Percentiles rank a stretch among this genome's conserved stretches.
These are phyloP conservation scores for Cyclina sinensis DNA, from an alignment of 1,140 invertebrate species.

Conservation along the genomic window DNA sequence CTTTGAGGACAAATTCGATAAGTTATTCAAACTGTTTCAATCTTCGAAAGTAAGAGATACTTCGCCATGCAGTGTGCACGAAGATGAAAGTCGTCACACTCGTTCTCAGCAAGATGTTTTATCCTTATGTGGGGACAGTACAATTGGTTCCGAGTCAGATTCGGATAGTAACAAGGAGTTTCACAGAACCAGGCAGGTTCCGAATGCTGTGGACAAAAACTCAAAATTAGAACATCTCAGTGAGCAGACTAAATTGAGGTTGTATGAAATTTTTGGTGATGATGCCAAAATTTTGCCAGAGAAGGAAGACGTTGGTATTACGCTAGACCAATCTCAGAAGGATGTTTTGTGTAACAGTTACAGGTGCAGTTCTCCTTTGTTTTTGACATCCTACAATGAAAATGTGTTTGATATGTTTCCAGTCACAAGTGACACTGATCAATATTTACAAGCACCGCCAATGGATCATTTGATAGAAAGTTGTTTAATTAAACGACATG, in stretches of 20 bases:
- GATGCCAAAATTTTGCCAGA: background rate
- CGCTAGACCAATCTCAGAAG: background rate
- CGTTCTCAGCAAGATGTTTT: too few relatives aligned
- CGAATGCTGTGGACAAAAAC: background rate
- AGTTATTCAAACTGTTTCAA: background rate
- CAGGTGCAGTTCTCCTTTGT: background rate
- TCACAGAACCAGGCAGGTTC: background rate
- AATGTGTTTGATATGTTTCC: background rate
- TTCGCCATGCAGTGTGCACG: background rate
- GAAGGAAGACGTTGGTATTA: background rate
- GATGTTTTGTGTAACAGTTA: background rate
- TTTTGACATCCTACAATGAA: background rate
- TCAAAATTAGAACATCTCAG: background rate
- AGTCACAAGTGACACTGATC: background rate
- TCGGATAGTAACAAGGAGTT: background rate
- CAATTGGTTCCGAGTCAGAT: background rate
- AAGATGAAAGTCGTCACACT: background rate
- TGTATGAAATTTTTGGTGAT: background rate
- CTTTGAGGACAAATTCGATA: background rate
- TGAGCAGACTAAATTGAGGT: background rate
- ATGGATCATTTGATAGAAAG: conserved; percentile 10
- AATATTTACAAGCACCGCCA: background rate
- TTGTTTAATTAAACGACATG: conserved; percentile 16
- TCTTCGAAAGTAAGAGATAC: too few relatives aligned
- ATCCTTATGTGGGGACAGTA: too few relatives aligned